Conservation (phyloP, 1,140 invertebrate genomes). For the Aphelenchoides fujianensis region DNA sequence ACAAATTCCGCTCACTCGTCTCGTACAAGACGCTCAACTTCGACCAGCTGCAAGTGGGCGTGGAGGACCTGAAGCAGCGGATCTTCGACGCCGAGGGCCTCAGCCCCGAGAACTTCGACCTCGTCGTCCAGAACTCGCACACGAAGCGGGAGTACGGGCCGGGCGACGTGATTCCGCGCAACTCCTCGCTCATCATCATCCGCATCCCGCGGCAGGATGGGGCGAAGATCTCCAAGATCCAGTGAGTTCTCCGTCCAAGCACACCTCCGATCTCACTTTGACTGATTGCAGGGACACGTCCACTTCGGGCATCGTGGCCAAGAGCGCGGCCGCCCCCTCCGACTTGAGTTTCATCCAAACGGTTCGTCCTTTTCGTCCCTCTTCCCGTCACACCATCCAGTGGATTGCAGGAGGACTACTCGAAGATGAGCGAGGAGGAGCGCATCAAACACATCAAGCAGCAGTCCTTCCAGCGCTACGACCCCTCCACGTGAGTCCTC, state of each 20-base stretch:
- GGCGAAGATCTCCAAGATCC: conserved; percentile 63
- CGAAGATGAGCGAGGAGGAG: conserved; percentile 86
- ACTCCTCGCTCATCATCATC: conserved; percentile 90
- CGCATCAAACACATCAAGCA: conserved; percentile 95
- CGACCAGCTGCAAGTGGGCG: conserved; percentile 90
- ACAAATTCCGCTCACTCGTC: conserved; percentile 92
- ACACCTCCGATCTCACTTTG: too few species aligned
- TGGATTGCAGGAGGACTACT: conserved; percentile 73
- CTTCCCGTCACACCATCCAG: not conserved
- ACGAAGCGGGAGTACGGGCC: conserved; percentile 73
- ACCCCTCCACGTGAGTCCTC: conserved; percentile 83
- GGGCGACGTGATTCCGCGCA: conserved; percentile 88
- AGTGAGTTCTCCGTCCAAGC: conserved; percentile 58
- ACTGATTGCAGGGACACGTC: conserved; percentile 44
- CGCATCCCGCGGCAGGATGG: conserved; percentile 75
- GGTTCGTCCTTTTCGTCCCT: conserved; percentile 23
- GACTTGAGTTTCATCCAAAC: conserved; percentile 36
- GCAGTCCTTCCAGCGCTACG: conserved; percentile 91
- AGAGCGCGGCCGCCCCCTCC: not conserved
- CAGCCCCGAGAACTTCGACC: conserved; percentile 82
- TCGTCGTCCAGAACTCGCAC: conserved; percentile 93
- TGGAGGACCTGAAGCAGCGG: conserved; percentile 85
- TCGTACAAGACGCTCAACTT: conserved; percentile 93
- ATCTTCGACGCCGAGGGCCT: conserved; percentile 91
- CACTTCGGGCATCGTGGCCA: conserved; percentile 47